phyloP scores from a whole-genome alignment of 2,888 invertebrate species.

The Drosophila nigricruria region DNA sequence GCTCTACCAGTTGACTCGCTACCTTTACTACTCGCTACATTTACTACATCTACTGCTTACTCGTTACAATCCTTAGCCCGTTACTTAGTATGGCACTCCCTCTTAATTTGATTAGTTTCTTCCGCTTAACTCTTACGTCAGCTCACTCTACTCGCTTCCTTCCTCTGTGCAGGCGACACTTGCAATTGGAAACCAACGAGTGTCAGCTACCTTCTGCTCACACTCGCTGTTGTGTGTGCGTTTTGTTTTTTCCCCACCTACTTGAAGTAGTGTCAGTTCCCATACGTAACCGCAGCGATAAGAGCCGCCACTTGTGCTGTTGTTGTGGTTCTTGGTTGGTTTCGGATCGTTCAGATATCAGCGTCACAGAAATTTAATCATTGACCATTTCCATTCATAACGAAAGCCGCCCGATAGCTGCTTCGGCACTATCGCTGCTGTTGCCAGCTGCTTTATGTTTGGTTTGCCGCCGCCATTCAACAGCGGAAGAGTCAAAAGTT shows the following conservation, averaged over 20 bases:
- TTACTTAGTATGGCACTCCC: neutral
- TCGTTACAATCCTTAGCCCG: neutral
- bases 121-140: neutral
- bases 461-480: constrained; percentile 31
- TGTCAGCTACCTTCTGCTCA: neutral
- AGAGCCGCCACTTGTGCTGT: constrained; percentile 25
- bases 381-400: constrained; percentile 38
- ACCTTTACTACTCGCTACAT: neutral
- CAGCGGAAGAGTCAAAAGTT: constrained; percentile 29
- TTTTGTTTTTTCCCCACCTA: neutral
- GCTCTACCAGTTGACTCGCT: neutral
- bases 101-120: neutral
- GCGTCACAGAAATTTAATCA: constrained; percentile 33
- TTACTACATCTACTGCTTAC: neutral
- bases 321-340: neutral
- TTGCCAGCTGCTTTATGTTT: constrained; percentile 12
- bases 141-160: neutral
- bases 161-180: neutral
- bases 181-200: neutral
- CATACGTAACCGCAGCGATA: constrained; percentile 38
- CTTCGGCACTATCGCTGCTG: constrained; percentile 24
- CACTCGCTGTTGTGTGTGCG: constrained; percentile 9
- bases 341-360: constrained; percentile 10
- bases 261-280: constrained; percentile 1
- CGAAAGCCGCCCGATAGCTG: constrained; percentile 10